Evolutionary conservation across 2,888 invertebrate species (phyloP).

Genomic region (Cryptocheilus praepositus): DNA sequence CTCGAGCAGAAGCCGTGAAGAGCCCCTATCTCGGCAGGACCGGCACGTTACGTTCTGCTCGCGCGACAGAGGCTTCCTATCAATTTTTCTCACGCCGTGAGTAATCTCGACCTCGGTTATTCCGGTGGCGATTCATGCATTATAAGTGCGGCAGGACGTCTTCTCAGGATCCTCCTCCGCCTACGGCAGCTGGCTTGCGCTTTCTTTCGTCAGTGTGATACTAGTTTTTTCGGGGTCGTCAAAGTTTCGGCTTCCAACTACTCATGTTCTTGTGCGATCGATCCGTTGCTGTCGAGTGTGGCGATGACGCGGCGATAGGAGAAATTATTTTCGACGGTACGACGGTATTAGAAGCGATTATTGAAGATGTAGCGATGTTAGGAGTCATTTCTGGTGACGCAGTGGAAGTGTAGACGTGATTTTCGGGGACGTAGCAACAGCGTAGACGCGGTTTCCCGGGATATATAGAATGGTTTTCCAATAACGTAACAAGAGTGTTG

Average conservation of each 20-base stretch:
- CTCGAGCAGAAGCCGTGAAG: too few relatives aligned
- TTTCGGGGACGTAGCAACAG: too few relatives aligned
- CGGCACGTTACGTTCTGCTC: neutral
- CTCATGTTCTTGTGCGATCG: slow-evolving; percentile 42
- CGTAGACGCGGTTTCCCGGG: too few relatives aligned
- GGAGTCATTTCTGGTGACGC: too few relatives aligned
- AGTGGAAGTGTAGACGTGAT: too few relatives aligned
- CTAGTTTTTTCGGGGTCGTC: neutral
- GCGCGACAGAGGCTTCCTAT: slow-evolving; percentile 8
- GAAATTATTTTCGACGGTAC: too few relatives aligned
- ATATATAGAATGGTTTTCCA: too few relatives aligned
- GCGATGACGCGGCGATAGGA: neutral
- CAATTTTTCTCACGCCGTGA: slow-evolving; percentile 21
- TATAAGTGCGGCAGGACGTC: slow-evolving; percentile 25
- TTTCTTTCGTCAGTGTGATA: neutral
- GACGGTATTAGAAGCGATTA: too few relatives aligned
- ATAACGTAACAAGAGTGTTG: too few relatives aligned
- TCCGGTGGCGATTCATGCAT: slow-evolving; percentile 27
- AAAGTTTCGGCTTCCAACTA: neutral
- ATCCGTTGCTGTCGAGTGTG: slow-evolving; percentile 15
- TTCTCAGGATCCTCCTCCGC: neutral
- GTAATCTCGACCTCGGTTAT: slow-evolving; percentile 35
- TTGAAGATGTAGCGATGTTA: too few relatives aligned
- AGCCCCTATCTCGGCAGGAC: too few relatives aligned
- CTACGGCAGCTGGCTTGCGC: too few relatives aligned